Evolutionary conservation across 1,140 invertebrate species (phyloP).

Genomic region (Acromyrmex charruanus): DNA sequence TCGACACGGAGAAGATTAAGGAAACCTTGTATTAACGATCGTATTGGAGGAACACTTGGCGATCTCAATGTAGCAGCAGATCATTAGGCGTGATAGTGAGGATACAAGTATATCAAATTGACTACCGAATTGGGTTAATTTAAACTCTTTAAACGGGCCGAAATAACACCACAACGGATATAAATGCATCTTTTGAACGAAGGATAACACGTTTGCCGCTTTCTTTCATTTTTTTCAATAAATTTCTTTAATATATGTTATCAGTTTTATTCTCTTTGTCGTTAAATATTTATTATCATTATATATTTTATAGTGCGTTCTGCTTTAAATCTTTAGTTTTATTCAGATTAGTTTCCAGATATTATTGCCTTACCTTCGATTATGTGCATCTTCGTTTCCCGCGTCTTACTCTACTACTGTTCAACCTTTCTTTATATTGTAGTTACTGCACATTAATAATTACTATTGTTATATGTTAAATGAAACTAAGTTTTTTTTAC

Average conservation of each 20-base stretch:
- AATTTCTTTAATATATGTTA: neutral
- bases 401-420: no score
- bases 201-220: neutral
- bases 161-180: slow-evolving; percentile 25
- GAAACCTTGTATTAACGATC: slow-evolving; percentile 61
- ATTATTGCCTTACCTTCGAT: no score
- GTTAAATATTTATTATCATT: no score
- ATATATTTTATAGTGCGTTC: no score
- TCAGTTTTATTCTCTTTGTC: no score
- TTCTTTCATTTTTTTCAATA: neutral
- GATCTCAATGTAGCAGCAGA: slow-evolving; percentile 42
- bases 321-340: no score
- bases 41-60: slow-evolving; percentile 55
- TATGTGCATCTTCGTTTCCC: no score
- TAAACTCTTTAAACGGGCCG: slow-evolving; percentile 49
- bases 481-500: no score
- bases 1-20: slow-evolving; percentile 55
- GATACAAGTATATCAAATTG: slow-evolving; percentile 63
- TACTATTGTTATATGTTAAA: no score
- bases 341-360: no score
- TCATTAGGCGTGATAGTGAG: slow-evolving; percentile 45
- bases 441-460: no score
- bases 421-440: no score
- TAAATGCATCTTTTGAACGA: slow-evolving; percentile 27
- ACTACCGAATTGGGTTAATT: slow-evolving; percentile 59